Base-by-base conservation (phyloP, 2,797 vertebrate species). In the Discoglossus pictus region DNA sequence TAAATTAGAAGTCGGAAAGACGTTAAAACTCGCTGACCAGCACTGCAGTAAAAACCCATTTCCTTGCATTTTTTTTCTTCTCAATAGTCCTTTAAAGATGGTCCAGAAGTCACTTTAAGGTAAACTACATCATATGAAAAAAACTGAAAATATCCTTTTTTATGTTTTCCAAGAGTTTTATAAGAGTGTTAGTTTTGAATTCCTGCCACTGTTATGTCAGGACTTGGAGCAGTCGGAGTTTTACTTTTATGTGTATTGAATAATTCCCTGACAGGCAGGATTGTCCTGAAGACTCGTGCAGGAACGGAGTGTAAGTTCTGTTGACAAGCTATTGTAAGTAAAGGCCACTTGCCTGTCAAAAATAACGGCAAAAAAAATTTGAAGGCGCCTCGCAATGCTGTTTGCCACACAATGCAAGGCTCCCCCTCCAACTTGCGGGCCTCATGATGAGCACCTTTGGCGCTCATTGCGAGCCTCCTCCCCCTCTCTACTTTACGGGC, bases 1-100 rank as follows among this genome's bases (percentile, higher is more conserved):
- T 40, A 50, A 63, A 51, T 63, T 63, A 63, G 60, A 27, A 63
- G 6, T 63, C 34, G 36, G 60, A 52, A 63, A 63, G 46, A 40
- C 40, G 20, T 35, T 52, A 31, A 31, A 13, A 40, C 34, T 39
- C 27, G 31, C 46, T 12, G 21, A 51, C 34, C 34, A 35, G 15
- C 25, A 18, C 25, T 17, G 58, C 40, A n/a, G 25, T 48, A 38
- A 13, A 61, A 48, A 25, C 55, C 24, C 21, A 40, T 62, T 63
- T 52, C 47, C 35, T 52, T 39, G 13, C 2, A 12, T 39, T 62
- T 39, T 62, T 38, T 2, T 11, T 11, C 43, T n/a, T n/a, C n/a
- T n/a, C n/a, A n/a, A n/a, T n/a, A 34, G 18, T 13, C n/a, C 47
- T 51, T 27, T 61, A 61, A 40, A 51, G 47, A 42, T 10, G 15